These are phyloP conservation scores for Mesoclemmys tuberculata DNA, from an alignment of 2,113 vertebrate species.

Conservation along the genomic window DNA sequence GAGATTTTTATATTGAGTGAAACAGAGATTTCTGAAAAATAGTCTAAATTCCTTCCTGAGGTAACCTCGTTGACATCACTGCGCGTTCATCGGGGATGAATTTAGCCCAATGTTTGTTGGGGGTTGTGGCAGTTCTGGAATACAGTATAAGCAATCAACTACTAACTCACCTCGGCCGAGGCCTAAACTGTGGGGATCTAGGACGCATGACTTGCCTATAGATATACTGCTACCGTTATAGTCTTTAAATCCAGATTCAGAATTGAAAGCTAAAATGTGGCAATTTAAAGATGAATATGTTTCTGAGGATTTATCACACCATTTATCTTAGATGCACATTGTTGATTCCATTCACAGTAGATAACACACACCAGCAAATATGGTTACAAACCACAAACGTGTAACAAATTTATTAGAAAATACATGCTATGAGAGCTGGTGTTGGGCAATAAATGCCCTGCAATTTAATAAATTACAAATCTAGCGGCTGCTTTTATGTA, in stretches of 20 bases:
- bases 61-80: not conserved
- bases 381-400: conserved; percentile 12
- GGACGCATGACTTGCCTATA: not conserved
- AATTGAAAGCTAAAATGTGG: not conserved
- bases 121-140: not conserved
- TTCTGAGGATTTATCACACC: not conserved
- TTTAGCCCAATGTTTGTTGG: accelerated
- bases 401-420: not conserved
- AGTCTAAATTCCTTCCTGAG: not conserved
- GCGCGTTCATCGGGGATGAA: not conserved
- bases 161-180: not conserved
- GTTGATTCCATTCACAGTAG: not conserved
- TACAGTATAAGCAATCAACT: not conserved
- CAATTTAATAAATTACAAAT: not conserved
- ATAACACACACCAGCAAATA: not conserved
- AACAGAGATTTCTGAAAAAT: not conserved
- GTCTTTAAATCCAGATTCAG: not conserved
- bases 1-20: conserved; percentile 28
- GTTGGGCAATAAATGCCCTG: not conserved
- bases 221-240: not conserved
- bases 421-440: not conserved
- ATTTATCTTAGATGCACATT: not conserved
- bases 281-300: not conserved
- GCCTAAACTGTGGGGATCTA: not conserved
- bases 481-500: not conserved